Conservation (phyloP, 1,140 invertebrate genomes). For the Eurosta solidaginis region DNA sequence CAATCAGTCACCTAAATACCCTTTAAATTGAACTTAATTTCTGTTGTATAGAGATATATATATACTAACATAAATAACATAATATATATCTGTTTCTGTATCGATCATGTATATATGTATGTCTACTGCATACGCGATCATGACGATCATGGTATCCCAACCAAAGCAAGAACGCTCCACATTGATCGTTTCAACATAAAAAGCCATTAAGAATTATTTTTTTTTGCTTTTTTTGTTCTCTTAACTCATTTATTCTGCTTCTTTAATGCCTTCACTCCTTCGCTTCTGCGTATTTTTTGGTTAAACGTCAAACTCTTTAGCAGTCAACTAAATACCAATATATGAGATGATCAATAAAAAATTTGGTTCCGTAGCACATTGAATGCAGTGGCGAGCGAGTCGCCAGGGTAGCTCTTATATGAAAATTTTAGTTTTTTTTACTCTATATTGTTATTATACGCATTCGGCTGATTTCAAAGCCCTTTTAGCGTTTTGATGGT, state of each 20-base stretch:
- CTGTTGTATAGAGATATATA: no score
- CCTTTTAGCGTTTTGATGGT: background rate
- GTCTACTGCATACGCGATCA: background rate
- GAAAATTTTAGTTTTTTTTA: background rate
- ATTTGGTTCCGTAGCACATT: background rate
- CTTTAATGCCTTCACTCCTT: no score
- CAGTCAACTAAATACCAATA: background rate
- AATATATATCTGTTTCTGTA: no score
- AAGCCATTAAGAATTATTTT: background rate
- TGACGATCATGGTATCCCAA: no score
- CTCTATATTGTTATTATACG: background rate
- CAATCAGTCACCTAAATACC: constrained; percentile 28
- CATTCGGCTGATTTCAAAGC: background rate
- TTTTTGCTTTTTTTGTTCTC: background rate
- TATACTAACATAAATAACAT: no score
- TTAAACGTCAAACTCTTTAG: background rate
- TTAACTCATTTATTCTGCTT: background rate
- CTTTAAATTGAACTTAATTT: constrained; percentile 28
- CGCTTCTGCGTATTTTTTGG: background rate
- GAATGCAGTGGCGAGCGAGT: background rate
- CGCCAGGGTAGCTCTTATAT: no score
- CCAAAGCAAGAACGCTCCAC: background rate
- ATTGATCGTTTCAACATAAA: background rate
- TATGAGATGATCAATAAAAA: background rate
- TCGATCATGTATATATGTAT: no score